Percentiles rank a stretch among this genome's conserved stretches.
phyloP scores from a whole-genome alignment of 2,888 invertebrate species.

The Myopa tessellatipennis region DNA sequence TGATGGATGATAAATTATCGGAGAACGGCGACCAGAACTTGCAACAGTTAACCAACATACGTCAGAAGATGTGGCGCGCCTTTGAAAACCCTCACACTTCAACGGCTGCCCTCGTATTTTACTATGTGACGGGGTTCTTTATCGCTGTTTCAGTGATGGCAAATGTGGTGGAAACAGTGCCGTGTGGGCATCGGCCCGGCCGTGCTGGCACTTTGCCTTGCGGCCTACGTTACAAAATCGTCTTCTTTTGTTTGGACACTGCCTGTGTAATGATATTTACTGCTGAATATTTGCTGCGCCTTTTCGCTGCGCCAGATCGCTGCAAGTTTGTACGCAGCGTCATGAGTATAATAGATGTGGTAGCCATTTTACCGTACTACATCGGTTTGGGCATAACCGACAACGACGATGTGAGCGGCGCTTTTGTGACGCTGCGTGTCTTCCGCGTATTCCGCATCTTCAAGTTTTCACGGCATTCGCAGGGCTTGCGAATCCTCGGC shows the following conservation, averaged over 20 bases:
- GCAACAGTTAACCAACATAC: constrained; percentile 86
- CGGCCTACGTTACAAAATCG: constrained; percentile 97
- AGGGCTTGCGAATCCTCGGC: constrained; percentile 97
- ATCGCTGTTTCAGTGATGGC: constrained; percentile 99
- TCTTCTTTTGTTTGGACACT: constrained; percentile 98
- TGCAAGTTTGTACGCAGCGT: constrained; percentile 98
- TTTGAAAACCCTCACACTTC: constrained; percentile 99
- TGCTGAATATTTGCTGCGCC: constrained; percentile 92
- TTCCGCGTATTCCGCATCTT: constrained; percentile 99
- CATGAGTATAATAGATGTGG: constrained; percentile 99
- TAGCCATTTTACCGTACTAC: constrained; percentile 98
- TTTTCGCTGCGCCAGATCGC: constrained; percentile 98
- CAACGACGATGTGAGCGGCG: constrained; percentile 98
- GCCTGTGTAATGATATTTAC: constrained; percentile 99
- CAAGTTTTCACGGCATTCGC: constrained; percentile 99
- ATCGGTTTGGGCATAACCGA: constrained; percentile 97
- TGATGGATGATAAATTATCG: constrained; percentile 96
- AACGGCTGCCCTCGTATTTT: constrained; percentile 98
- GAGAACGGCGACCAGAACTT: constrained; percentile 92
- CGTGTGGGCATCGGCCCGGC: constrained; percentile 74
- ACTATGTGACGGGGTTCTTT: constrained; percentile 99
- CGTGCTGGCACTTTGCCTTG: constrained; percentile 91
- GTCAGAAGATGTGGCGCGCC: constrained; percentile 99
- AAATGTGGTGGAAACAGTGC: constrained; percentile 93
- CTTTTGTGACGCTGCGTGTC: constrained; percentile 98